These are phyloP conservation scores for Myotis vivesi DNA, from an alignment of 2,797 vertebrate species.

Conservation along the genomic window DNA sequence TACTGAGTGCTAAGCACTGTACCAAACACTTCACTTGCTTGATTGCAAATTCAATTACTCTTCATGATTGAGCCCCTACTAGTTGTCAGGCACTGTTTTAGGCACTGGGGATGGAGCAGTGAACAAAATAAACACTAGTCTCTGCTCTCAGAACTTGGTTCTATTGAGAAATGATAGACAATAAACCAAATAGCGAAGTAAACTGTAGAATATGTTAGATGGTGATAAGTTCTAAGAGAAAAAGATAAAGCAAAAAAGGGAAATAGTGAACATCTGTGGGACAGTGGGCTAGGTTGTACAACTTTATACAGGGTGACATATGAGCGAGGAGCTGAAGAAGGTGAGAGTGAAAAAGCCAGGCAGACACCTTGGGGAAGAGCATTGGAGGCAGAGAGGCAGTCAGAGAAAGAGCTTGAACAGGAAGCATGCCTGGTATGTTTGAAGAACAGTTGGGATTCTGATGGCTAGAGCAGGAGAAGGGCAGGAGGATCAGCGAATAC, in stretches of 20 bases:
- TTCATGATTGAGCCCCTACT: background rate
- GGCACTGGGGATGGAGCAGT: background rate
- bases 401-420: background rate
- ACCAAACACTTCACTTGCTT: background rate
- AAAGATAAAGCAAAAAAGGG: background rate
- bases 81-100: background rate
- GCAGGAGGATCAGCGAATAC: accelerated
- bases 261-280: background rate
- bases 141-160: background rate
- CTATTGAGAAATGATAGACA: background rate
- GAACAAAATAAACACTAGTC: background rate
- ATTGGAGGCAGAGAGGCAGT: background rate
- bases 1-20: background rate
- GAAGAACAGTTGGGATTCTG: background rate
- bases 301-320: background rate
- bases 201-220: background rate
- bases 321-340: slow-evolving; percentile 3
- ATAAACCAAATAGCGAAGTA: background rate
- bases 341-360: background rate
- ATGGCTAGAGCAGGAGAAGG: background rate
- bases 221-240: background rate
- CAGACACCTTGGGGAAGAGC: background rate
- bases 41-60: background rate
- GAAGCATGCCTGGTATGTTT: background rate
- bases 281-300: background rate